Conservation (phyloP, 92 coral and sea anemone genomes). For the Zoanthus sansibaricus region DNA sequence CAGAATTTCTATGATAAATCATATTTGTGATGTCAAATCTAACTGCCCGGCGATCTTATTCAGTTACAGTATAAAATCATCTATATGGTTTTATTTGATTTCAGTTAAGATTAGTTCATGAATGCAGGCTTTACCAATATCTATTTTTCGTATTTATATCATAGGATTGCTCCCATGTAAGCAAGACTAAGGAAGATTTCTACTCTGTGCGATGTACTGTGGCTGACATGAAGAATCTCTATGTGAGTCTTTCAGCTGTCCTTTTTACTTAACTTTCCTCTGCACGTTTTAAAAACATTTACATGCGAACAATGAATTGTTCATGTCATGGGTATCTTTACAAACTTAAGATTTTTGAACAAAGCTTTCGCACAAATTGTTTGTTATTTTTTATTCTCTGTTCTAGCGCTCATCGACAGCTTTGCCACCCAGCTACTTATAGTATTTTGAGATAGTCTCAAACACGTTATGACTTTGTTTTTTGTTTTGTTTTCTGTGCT, state of each 20-base stretch:
- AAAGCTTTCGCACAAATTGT: no score
- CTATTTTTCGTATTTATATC: neutral
- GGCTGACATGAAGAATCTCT: conserved; percentile 99
- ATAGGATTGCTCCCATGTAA: conserved; percentile 96
- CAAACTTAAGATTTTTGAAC: no score
- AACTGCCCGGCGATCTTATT: no score
- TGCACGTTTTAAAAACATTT: neutral
- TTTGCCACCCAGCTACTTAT: neutral
- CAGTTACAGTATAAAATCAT: no score
- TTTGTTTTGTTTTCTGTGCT: neutral
- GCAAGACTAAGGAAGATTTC: conserved; percentile 97
- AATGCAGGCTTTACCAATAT: neutral
- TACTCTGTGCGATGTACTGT: conserved; percentile 97
- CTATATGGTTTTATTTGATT: no score
- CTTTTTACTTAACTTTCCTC: neutral
- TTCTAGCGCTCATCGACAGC: neutral
- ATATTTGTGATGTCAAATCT: no score
- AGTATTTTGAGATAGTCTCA: neutral
- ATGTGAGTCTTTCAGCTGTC: conserved; percentile 68
- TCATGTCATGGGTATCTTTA: no score
- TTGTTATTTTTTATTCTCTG: no score
- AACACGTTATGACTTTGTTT: neutral
- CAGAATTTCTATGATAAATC: no score
- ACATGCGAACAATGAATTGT: no score
- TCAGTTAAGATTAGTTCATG: neutral